Conservation (phyloP, 2,888 invertebrate species). For the Sinhomidia bicolor region DNA sequence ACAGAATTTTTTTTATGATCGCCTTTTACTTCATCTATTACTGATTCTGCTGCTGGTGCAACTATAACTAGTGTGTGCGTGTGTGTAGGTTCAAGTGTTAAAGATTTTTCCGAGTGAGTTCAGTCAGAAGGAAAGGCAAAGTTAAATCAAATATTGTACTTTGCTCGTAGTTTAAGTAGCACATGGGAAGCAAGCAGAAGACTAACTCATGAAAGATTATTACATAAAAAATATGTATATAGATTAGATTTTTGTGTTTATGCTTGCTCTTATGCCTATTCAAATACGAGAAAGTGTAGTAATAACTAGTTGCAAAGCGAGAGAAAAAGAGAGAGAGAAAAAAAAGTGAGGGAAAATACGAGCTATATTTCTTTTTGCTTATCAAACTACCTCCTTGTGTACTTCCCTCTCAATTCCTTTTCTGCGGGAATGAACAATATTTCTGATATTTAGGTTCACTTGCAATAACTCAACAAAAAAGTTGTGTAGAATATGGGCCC, state of each 20-base stretch:
- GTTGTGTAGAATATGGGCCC: background rate
- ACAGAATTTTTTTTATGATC: conserved; percentile 61
- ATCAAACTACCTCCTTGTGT: too few species aligned
- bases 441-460: background rate
- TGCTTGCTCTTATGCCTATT: background rate
- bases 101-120: conserved; percentile 38
- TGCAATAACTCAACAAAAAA: too few species aligned
- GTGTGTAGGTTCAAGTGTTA: conserved; percentile 18
- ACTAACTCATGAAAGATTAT: conserved; percentile 4
- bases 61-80: background rate
- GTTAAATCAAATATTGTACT: conserved; percentile 66
- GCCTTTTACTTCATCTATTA: background rate
- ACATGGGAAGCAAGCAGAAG: conserved; percentile 32
- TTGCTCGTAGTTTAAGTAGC: background rate
- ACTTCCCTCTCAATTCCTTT: background rate
- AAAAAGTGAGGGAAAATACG: too few species aligned
- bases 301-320: background rate
- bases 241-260: conserved; percentile 12
- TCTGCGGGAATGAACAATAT: conserved; percentile 7
- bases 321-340: too few species aligned
- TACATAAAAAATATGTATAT: background rate
- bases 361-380: too few species aligned
- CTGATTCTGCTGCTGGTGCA: background rate
- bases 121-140: conserved; percentile 40
- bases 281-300: conserved; percentile 40